Evolutionary conservation across 2,113 vertebrate species (phyloP), one percentile per base, ranked within the genome.

Genomic region (Sapayoa aenigma): DNA sequence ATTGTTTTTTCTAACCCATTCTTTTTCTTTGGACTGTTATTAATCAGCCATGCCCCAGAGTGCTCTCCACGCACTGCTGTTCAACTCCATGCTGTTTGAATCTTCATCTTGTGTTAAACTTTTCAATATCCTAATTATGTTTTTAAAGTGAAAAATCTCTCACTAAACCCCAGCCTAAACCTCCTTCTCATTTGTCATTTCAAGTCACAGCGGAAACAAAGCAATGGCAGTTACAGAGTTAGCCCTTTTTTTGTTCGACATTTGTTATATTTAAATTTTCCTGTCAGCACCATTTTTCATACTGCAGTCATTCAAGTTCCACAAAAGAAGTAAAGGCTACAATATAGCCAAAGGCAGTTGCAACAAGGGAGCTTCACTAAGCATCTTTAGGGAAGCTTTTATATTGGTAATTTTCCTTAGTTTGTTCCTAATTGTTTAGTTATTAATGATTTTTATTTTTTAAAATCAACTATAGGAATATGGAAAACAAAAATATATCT

Each of bases 31-130:
- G 68, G 67, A 9, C 41, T 93, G 53, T 33, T 94, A 31, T 78
- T 95, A 77, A 79, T 92, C 63, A 94, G 41, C 30, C 7, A 44
- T 81, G 74, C 63, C 85, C 44, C 66, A 69, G 78, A 95, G 84
- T 86, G 47, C 52, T 95, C 93, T 91, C 59, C 31, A 27, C 75
- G 92, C 63, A 67, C 21, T 86, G 42, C 67, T 82, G 46, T 87
- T 87, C 50, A 91, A 27, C n/a, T 94, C 33, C 60, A 88, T 30
- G 55, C n/a, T 83, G 74, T 83, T 89, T 55, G 74, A 93, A 78
- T 90, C 73, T 87, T 94, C 75, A 72, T 84, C 81, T 95, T 96
- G 94, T 95, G 85, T 96, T 84, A 72, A 71, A 87, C n/a, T 89
- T 89, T 88, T 89, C 84, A 94, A 91, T 92, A 87, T 65, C 44